phyloP scores from a whole-genome alignment of 1,140 invertebrate genomes.

The Medauroidea extradentata region DNA sequence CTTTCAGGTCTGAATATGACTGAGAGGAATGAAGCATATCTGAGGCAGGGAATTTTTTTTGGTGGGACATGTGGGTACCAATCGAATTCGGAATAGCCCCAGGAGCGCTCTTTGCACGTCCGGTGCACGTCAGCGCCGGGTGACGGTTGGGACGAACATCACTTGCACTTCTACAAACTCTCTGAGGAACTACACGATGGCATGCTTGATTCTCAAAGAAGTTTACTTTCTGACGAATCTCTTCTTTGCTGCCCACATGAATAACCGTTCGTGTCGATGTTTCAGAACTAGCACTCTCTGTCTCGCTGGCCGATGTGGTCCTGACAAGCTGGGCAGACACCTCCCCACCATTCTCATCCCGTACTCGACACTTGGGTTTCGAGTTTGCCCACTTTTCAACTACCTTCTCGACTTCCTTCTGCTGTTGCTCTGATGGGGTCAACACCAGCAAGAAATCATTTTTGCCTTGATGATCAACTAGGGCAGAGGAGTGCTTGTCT shows the following conservation, averaged over 20 bases:
- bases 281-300: constrained; percentile 64
- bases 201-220: constrained; percentile 59
- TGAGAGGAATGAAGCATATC: constrained; percentile 46
- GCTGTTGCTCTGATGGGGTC: constrained; percentile 40
- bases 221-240: constrained; percentile 67
- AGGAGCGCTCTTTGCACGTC: constrained; percentile 2
- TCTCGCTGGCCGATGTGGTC: constrained; percentile 46
- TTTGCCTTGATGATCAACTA: constrained; percentile 22
- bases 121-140: background rate
- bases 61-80: too few species aligned
- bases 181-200: background rate
- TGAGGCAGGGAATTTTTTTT: too few species aligned
- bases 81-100: background rate
- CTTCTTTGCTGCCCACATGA: constrained; percentile 44
- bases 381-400: constrained; percentile 45
- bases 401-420: constrained; percentile 44
- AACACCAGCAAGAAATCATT: constrained; percentile 49
- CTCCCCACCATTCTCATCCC: constrained; percentile 31
- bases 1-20: constrained; percentile 69
- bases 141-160: constrained; percentile 1
- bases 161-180: constrained; percentile 13
- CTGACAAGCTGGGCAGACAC: constrained; percentile 32
- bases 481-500: constrained; percentile 5
- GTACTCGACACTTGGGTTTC: constrained; percentile 6
- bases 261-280: constrained; percentile 62